Base-by-base conservation (phyloP, 2,113 vertebrate genomes). In the Epinephelus lanceolatus region DNA sequence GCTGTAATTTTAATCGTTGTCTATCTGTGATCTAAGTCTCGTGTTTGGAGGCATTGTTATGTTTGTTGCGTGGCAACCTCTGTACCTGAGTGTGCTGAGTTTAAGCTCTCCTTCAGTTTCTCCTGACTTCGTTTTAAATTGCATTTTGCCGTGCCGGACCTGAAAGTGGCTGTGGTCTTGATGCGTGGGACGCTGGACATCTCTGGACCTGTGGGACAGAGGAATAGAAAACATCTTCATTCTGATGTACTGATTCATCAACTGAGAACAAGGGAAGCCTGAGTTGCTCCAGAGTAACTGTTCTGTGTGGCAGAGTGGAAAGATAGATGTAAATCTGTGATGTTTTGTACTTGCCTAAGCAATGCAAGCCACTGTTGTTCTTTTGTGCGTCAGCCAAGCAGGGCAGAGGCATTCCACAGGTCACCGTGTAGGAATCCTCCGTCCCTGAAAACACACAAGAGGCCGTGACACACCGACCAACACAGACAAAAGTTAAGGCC, bases 91-190 rank as follows among this genome's bases (percentile, higher is more conserved):
- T 95, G 94, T 56, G 94, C 93, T 21, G 94, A 85, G 92, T 94
- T 97, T 71, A 97, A 93, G 86, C 93, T 94, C 89, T 96, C 96
- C 33, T 95, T 94, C 88, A 97, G 95, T 93, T 95, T 96, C 89
- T 97, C 97, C 72, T 95, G 94, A 87, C 96, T 97, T 86, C 97
- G 95, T 94, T 96, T 98, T 92, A 98, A 95, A 92, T 97, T 97
- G 96, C 98, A 99, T 94, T 96, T 97, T 83, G 96, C 94, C 73
- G 97, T 95, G 89, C 95, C 96, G 87, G 97, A 95, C 88, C 96
- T 98, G 95, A 99, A 98, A 27, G 97, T 97, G 90, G 97, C 94
- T 0, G 96, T 98, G 93, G 97, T 96, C 94, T 96, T 98, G 93
- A 98, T 85, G 89, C 95, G 95, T 69, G 95, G 88, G 77, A 94